Evolutionary conservation across 2,888 invertebrate genomes (phyloP).

Genomic region (Neocrepidodera transversa): DNA sequence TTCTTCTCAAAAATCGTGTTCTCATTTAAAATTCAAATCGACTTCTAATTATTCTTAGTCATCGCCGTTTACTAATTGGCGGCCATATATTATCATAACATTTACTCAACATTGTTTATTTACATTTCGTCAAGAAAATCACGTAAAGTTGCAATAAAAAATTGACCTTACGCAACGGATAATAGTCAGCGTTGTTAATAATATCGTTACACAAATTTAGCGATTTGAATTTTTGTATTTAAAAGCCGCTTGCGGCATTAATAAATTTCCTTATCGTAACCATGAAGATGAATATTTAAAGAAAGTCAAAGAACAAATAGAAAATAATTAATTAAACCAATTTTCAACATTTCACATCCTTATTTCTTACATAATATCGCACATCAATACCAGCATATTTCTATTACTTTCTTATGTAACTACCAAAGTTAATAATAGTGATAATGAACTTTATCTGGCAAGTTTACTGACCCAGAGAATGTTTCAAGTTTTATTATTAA

Average conservation of each 20-base stretch:
- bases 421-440: neutral
- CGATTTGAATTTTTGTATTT: neutral
- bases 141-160: neutral
- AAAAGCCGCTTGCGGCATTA: too few relatives aligned
- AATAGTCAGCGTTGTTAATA: neutral
- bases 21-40: conserved; percentile 1
- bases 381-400: too few relatives aligned
- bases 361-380: neutral
- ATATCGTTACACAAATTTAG: neutral
- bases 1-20: neutral
- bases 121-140: neutral
- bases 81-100: neutral
- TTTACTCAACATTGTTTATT: neutral
- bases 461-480: neutral
- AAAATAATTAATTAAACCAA: neutral
- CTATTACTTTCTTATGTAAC: too few relatives aligned
- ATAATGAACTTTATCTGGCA: neutral
- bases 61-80: neutral
- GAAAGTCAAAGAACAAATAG: neutral
- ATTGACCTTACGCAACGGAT: neutral
- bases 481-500: too few relatives aligned
- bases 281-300: too few relatives aligned
- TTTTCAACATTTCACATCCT: neutral
- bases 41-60: neutral
- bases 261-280: too few relatives aligned